phyloP scores from a whole-genome alignment of 2,113 vertebrate genomes.

The rat (Rattus norvegicus) region GRCr8 NC_086022.1:154005501-154006000 shows the following conservation, averaged over 20 bases:
- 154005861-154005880: conserved; percentile 14
- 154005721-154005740: not conserved
- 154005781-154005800: not conserved
- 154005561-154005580: not conserved
- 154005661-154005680: not conserved
- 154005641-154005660: not conserved
- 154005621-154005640: not conserved
- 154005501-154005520: not conserved
- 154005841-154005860: not conserved
- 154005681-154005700: not conserved
- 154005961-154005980: not conserved
- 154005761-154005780: not conserved
- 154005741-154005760: not conserved
- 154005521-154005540: not conserved
- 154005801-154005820: not conserved
- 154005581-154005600: not conserved
- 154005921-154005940: conserved; percentile 18
- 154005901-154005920: not conserved
- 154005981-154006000: not conserved
- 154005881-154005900: not conserved
- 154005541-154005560: not conserved
- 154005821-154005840: not conserved
- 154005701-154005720: conserved; percentile 1
- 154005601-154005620: not conserved
- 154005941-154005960: not conserved